These are phyloP conservation scores for Rhagium mordax DNA, from an alignment of 2,888 invertebrate species.

Conservation along the genomic window DNA sequence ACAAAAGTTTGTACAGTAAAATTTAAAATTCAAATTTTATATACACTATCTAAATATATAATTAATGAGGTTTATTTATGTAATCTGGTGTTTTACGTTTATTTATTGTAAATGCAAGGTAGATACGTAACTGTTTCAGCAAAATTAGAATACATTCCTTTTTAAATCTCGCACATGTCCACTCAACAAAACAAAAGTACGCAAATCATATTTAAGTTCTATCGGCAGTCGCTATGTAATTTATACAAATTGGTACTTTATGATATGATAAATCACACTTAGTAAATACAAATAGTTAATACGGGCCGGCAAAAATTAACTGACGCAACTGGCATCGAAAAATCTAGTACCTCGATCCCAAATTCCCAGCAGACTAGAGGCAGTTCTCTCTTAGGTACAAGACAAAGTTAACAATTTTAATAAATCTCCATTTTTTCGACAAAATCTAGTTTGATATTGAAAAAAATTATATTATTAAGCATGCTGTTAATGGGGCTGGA, in stretches of 20 bases:
- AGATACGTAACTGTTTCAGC: conserved; percentile 9
- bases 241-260: conserved; percentile 43
- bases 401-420: too few species aligned
- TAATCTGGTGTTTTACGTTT: conserved; percentile 27
- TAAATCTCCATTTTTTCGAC: too few species aligned
- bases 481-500: background rate
- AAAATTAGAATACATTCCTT: background rate
- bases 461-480: too few species aligned
- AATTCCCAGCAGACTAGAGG: background rate
- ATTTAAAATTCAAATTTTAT: conserved; percentile 1
- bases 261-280: conserved; percentile 50
- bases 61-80: background rate
- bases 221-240: conserved; percentile 35
- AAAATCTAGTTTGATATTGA: too few species aligned
- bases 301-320: conserved; percentile 18
- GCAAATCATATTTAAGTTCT: background rate
- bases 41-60: conserved; percentile 16
- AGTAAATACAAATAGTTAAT: conserved; percentile 35
- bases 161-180: background rate
- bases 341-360: too few species aligned
- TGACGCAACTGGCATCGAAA: background rate
- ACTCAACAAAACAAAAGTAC: background rate
- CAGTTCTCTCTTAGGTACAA: too few species aligned
- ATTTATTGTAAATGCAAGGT: conserved; percentile 33
- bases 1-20: background rate